Conservation (phyloP, 2,888 invertebrate genomes). For the Leptarthrus brevirostris region DNA sequence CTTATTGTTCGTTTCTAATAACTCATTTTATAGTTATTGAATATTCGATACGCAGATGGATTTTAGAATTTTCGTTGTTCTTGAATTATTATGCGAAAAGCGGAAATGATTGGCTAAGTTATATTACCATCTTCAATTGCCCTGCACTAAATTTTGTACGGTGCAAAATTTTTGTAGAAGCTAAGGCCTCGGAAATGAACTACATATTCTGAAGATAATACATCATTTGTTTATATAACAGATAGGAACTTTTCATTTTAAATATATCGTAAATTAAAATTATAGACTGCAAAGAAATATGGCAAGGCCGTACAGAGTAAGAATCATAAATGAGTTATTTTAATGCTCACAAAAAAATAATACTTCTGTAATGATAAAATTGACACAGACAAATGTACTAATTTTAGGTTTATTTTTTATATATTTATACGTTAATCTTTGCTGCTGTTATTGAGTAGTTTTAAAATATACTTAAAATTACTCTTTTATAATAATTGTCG, state of each 20-base stretch:
- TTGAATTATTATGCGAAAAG: no score
- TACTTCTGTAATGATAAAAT: constrained; percentile 54
- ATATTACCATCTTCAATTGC: no score
- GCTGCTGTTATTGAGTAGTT: constrained; percentile 26
- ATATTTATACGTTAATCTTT: constrained; percentile 24
- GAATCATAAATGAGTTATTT: constrained; percentile 7
- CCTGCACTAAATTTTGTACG: no score
- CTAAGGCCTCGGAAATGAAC: not conserved
- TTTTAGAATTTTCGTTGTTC: constrained; percentile 19
- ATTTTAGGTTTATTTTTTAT: constrained; percentile 54
- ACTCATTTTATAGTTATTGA: constrained; percentile 4
- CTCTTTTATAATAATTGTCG: constrained; percentile 31
- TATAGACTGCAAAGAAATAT: not conserved
- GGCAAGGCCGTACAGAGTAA: constrained; percentile 25
- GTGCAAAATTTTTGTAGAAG: not conserved
- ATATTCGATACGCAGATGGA: not conserved
- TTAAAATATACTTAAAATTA: constrained; percentile 35
- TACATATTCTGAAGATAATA: not conserved
- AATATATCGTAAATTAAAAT: not conserved
- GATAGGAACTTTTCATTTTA: constrained; percentile 34
- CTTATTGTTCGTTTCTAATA: constrained; percentile 9
- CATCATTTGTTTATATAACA: constrained; percentile 18
- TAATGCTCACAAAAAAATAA: not conserved
- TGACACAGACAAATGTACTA: constrained; percentile 58
- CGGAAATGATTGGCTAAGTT: no score